Conservation (phyloP, 2,888 invertebrate species). For the Amphipyra tragopoginis region DNA sequence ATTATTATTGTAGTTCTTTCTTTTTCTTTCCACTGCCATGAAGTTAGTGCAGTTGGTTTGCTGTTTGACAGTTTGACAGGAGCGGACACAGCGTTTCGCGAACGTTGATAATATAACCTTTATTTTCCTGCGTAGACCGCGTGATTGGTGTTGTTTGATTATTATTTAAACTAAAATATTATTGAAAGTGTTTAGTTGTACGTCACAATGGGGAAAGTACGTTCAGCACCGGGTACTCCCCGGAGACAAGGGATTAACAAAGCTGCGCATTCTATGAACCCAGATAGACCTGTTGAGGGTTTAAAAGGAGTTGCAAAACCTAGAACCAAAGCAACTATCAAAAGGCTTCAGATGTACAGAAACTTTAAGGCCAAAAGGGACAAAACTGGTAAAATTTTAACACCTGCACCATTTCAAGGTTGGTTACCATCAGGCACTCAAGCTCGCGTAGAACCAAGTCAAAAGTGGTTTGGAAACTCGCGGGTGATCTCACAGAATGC, state of each 20-base stretch:
- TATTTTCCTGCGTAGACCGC: constrained; percentile 23
- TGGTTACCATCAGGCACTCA: constrained; percentile 96
- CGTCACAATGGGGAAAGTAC: constrained; percentile 93
- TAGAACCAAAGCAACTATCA: constrained; percentile 97
- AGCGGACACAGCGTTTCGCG: constrained; percentile 24
- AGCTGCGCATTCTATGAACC: constrained; percentile 98
- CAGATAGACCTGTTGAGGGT: constrained; percentile 94
- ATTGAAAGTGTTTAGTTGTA: constrained; percentile 24
- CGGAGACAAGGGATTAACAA: constrained; percentile 96
- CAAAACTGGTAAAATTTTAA: constrained; percentile 96
- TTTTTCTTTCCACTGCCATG: constrained; percentile 25
- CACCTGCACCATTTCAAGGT: constrained; percentile 98
- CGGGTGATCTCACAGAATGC: constrained; percentile 98
- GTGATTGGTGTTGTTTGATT: constrained; percentile 45
- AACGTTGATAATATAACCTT: constrained; percentile 28
- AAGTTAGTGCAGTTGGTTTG: constrained; percentile 37
- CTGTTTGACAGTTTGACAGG: constrained; percentile 45
- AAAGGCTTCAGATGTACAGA: constrained; percentile 99
- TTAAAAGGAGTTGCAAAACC: constrained; percentile 96
- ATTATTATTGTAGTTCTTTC: constrained; percentile 1
- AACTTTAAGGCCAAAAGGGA: constrained; percentile 99
- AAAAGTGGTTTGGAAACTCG: constrained; percentile 99
- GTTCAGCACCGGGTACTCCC: constrained; percentile 93
- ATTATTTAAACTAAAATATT: constrained; percentile 12
- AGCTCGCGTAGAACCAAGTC: constrained; percentile 98